These are phyloP conservation scores for Acanthopagrus latus DNA, from an alignment of 2,797 vertebrate species.

Conservation along the genomic window DNA sequence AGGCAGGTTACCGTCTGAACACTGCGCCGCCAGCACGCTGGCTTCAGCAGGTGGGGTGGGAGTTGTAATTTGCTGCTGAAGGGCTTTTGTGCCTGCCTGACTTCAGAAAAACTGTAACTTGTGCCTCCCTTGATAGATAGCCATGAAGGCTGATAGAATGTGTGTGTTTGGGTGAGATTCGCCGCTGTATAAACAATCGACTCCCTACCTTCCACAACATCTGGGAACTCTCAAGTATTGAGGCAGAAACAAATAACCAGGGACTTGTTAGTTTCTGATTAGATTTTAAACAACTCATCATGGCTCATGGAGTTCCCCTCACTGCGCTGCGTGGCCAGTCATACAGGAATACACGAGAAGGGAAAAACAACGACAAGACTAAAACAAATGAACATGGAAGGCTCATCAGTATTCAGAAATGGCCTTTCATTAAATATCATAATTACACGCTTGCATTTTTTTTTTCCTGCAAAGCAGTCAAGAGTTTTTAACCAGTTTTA, in stretches of 20 bases:
- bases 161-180: conserved; percentile 89
- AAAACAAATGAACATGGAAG: conserved; percentile 61
- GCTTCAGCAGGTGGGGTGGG: conserved; percentile 97
- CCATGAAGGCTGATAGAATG: conserved; percentile 86
- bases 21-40: conserved; percentile 88
- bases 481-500: conserved; percentile 32
- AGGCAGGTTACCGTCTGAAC: conserved; percentile 94
- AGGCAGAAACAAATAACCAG: conserved; percentile 89
- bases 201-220: conserved; percentile 89
- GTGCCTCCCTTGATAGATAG: conserved; percentile 88
- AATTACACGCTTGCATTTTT: conserved; percentile 14
- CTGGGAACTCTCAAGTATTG: conserved; percentile 88
- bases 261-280: conserved; percentile 90
- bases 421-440: conserved; percentile 25
- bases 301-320: conserved; percentile 80
- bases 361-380: conserved; percentile 47
- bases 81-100: conserved; percentile 88
- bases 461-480: conserved; percentile 11
- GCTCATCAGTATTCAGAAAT: conserved; percentile 42
- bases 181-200: conserved; percentile 90
- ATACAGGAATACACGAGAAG: conserved; percentile 67
- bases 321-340: conserved; percentile 67
- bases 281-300: conserved; percentile 89
- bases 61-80: conserved; percentile 90
- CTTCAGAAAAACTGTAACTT: conserved; percentile 90